These are phyloP conservation scores for Pseudomyrmex gracilis DNA, from an alignment of 1,140 invertebrate species.

Conservation along the genomic window DNA sequence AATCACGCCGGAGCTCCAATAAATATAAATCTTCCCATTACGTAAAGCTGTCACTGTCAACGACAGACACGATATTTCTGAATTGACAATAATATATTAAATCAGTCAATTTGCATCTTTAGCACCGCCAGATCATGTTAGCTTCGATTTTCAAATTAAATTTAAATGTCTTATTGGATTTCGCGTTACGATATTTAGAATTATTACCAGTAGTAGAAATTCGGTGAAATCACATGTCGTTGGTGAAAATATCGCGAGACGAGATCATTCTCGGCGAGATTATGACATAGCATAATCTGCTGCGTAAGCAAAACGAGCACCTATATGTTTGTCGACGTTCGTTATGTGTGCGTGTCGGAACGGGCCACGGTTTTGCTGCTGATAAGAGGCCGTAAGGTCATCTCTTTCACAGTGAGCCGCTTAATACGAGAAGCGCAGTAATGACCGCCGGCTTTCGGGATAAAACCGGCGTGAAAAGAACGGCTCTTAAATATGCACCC, in stretches of 20 bases:
- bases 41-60: constrained; percentile 37
- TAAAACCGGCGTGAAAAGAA: not conserved
- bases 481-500: constrained; percentile 3
- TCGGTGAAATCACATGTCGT: no score
- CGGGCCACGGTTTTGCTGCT: constrained; percentile 3
- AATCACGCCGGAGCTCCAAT: not conserved
- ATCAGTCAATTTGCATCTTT: constrained; percentile 33
- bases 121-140: constrained; percentile 12
- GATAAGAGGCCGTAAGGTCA: constrained; percentile 56
- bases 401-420: constrained; percentile 13
- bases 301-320: not conserved
- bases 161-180: constrained; percentile 12
- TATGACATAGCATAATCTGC: not conserved
- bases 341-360: constrained; percentile 30
- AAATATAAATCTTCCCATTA: constrained; percentile 57
- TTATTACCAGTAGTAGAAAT: not conserved
- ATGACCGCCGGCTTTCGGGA: constrained; percentile 11
- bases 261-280: constrained; percentile 3
- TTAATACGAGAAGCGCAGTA: constrained; percentile 53
- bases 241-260: not conserved
- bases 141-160: constrained; percentile 12
- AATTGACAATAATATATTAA: constrained; percentile 34
- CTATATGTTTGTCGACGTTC: constrained; percentile 11
- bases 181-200: not conserved
- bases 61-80: constrained; percentile 28